These are phyloP conservation scores for Agelas oroides DNA, from an alignment of 37 sponge, comb jelly and placozoan species.

Conservation along the genomic window DNA sequence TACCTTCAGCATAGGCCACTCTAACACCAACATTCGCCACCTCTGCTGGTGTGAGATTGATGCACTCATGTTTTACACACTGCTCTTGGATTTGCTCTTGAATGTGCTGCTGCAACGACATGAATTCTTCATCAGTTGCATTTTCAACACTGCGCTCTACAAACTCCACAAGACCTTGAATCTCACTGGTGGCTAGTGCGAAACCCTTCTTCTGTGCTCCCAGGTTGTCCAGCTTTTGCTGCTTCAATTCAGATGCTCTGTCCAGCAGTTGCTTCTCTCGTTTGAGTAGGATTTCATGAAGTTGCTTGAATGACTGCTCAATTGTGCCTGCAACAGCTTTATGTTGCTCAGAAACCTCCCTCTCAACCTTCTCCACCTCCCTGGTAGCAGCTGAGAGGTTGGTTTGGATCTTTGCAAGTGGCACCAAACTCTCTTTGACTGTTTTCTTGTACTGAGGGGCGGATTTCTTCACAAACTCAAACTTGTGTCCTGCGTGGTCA, in stretches of 20 bases:
- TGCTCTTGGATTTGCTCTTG: not conserved
- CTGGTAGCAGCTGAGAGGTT: not conserved
- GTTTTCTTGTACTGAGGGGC: constrained; percentile 25
- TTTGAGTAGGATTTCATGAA: constrained; percentile 8
- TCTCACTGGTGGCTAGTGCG: not conserved
- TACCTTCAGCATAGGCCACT: not conserved
- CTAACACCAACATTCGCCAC: constrained; percentile 4
- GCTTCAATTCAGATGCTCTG: not conserved
- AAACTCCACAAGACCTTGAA: constrained; percentile 35
- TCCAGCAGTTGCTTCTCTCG: constrained; percentile 16
- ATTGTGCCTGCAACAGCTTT: not conserved
- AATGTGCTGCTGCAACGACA: constrained; percentile 4
- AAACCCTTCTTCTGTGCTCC: constrained; percentile 15
- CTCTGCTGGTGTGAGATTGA: constrained; percentile 7
- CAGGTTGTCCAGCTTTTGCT: constrained; percentile 3
- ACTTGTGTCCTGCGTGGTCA: constrained; percentile 32
- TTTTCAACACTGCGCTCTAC: constrained; percentile 6
- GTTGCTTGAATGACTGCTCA: constrained; percentile 25
- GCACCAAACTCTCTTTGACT: not conserved
- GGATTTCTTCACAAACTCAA: constrained; percentile 20
- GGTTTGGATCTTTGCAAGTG: constrained; percentile 6
- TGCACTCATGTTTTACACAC: not conserved
- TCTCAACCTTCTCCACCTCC: not conserved
- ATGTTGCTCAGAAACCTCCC: not conserved
- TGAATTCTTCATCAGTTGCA: not conserved